phyloP scores from a whole-genome alignment of 2,888 invertebrate genomes.

The Cephonodes hylas region DNA sequence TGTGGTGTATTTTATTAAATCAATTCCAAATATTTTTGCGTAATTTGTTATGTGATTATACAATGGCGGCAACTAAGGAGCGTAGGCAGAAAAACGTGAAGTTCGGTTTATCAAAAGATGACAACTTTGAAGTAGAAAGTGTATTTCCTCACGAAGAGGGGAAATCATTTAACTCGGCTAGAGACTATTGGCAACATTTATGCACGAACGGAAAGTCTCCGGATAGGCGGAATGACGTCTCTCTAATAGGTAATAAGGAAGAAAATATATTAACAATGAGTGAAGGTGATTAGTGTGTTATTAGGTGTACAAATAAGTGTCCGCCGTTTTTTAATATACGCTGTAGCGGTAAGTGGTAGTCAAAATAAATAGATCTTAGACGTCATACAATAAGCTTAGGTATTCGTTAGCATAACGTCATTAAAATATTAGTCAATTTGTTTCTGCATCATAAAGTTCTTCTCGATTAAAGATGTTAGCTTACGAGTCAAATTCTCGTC shows the following conservation, averaged over 20 bases:
- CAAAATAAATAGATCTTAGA: no score
- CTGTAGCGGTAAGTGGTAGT: no score
- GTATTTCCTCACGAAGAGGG: constrained; percentile 47
- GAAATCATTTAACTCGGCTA: constrained; percentile 50
- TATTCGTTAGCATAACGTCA: no score
- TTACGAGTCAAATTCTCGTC: no score
- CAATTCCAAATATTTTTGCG: constrained; percentile 17
- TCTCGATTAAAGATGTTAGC: no score
- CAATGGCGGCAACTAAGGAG: constrained; percentile 49
- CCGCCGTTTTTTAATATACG: no score
- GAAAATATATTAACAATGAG: neutral
- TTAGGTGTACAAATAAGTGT: no score
- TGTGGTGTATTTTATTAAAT: constrained; percentile 2
- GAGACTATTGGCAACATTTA: constrained; percentile 67
- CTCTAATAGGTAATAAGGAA: constrained; percentile 35
- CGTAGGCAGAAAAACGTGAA: constrained; percentile 60
- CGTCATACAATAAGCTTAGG: no score
- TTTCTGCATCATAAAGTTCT: no score
- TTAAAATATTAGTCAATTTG: no score
- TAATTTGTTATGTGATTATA: constrained; percentile 25
- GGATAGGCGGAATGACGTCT: constrained; percentile 35
- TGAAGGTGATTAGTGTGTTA: no score
- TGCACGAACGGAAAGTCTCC: constrained; percentile 30
- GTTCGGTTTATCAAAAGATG: constrained; percentile 66
- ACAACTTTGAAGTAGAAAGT: constrained; percentile 49